These are phyloP conservation scores for Craseonycteris thonglongyai DNA, from an alignment of 2,113 vertebrate species.

Conservation along the genomic window DNA sequence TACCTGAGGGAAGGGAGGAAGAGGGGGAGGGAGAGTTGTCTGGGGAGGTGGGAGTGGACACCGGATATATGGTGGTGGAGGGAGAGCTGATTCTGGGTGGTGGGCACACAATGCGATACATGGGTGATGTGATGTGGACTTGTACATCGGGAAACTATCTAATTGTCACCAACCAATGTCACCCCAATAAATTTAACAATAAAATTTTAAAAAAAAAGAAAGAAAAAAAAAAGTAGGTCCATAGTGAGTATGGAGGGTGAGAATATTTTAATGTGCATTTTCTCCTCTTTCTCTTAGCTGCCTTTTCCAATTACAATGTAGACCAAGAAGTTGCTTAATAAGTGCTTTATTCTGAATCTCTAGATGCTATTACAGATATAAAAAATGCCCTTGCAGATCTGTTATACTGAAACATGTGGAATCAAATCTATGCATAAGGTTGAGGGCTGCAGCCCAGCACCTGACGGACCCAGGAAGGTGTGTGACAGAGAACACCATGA, in stretches of 20 bases:
- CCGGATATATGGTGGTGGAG: too few relatives aligned
- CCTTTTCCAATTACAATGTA: not conserved
- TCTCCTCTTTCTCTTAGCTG: not conserved
- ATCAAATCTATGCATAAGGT: not conserved
- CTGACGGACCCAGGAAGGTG: not conserved
- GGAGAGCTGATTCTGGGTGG: too few relatives aligned
- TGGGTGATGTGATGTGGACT: too few relatives aligned
- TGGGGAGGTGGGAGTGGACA: too few relatives aligned
- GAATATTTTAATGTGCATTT: constrained; percentile 24
- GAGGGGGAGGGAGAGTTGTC: too few relatives aligned
- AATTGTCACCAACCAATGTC: too few relatives aligned
- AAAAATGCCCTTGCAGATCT: not conserved
- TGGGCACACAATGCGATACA: too few relatives aligned
- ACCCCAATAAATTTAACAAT: too few relatives aligned
- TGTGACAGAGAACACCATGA: not conserved
- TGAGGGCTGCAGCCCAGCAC: not conserved
- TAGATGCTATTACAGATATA: not conserved
- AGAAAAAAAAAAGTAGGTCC: too few relatives aligned
- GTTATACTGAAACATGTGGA: not conserved
- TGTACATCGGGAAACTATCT: too few relatives aligned
- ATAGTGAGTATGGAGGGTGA: not conserved
- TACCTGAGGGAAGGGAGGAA: too few relatives aligned
- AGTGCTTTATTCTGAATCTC: not conserved
- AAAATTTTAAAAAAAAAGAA: too few relatives aligned
- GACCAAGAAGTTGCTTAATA: constrained; percentile 21